Conservation (phyloP, 1,140 invertebrate species). For the Mactra quadrangularis region DNA sequence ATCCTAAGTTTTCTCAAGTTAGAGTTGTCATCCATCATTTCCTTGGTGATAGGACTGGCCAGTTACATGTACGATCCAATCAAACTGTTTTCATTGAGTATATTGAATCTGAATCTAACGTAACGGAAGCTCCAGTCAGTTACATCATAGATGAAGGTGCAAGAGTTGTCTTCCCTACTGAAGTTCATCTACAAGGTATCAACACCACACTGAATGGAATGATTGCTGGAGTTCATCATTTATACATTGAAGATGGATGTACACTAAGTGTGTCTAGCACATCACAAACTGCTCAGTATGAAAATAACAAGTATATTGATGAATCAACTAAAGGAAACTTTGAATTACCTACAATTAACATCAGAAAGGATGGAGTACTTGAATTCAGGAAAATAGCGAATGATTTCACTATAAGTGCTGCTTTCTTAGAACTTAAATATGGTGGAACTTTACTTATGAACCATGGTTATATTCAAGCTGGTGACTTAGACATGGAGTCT, state of each 20-base stretch:
- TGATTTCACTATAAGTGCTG: conserved; percentile 69
- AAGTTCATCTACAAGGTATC: conserved; percentile 76
- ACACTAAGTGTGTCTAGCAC: conserved; percentile 66
- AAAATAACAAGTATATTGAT: conserved; percentile 68
- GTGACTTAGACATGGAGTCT: conserved; percentile 73
- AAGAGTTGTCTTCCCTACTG: conserved; percentile 75
- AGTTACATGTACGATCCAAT: conserved; percentile 71
- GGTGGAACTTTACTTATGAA: conserved; percentile 71
- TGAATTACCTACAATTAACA: conserved; percentile 71
- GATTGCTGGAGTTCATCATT: conserved; percentile 75
- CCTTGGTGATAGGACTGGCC: conserved; percentile 74
- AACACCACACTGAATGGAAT: conserved; percentile 71
- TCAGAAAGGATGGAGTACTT: conserved; percentile 66
- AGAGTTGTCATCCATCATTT: conserved; percentile 68
- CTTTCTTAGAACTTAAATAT: conserved; percentile 75
- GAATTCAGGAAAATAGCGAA: conserved; percentile 68
- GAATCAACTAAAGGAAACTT: conserved; percentile 72
- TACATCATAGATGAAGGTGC: conserved; percentile 74
- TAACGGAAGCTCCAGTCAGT: conserved; percentile 76
- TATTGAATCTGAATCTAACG: conserved; percentile 74
- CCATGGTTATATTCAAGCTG: conserved; percentile 73
- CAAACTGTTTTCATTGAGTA: conserved; percentile 71
- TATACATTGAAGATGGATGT: conserved; percentile 72
- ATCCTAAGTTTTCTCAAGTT: conserved; percentile 54
- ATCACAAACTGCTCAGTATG: conserved; percentile 71